phyloP scores from a whole-genome alignment of 2,797 vertebrate genomes.

The Galago senegalensis region DNA sequence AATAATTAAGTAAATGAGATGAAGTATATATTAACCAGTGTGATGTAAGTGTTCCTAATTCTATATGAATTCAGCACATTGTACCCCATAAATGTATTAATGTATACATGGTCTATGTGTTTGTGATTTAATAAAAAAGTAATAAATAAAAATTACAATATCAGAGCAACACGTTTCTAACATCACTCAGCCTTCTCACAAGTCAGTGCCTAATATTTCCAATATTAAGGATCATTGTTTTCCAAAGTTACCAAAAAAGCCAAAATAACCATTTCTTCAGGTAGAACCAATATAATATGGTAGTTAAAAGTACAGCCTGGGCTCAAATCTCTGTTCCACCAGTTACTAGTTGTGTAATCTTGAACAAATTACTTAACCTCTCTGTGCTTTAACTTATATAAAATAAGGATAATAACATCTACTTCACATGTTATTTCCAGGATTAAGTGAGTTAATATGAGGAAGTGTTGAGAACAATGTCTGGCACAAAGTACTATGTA shows the following conservation, averaged over 20 bases:
- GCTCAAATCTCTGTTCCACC: conserved; percentile 24
- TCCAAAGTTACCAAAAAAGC: background rate
- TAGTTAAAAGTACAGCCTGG: background rate
- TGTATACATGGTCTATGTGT: no score
- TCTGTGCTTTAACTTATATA: conserved; percentile 14
- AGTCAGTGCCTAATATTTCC: background rate
- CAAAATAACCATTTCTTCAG: conserved; percentile 21
- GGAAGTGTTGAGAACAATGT: background rate
- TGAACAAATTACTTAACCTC: background rate
- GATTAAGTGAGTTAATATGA: conserved; percentile 41
- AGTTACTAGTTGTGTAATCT: background rate
- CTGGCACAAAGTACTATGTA: background rate
- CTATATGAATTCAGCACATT: no score
- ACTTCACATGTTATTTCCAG: background rate
- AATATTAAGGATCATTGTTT: conserved; percentile 10
- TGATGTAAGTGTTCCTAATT: no score
- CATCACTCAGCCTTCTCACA: background rate
- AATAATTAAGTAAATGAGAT: no score
- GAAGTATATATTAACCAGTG: no score
- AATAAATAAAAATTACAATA: background rate
- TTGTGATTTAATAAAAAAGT: no score
- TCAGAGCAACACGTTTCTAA: conserved; percentile 17
- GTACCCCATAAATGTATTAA: no score
- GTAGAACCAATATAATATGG: background rate
- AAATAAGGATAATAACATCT: background rate